Conservation (phyloP, 2,888 invertebrate genomes). For the Drosophila macrospina region DNA sequence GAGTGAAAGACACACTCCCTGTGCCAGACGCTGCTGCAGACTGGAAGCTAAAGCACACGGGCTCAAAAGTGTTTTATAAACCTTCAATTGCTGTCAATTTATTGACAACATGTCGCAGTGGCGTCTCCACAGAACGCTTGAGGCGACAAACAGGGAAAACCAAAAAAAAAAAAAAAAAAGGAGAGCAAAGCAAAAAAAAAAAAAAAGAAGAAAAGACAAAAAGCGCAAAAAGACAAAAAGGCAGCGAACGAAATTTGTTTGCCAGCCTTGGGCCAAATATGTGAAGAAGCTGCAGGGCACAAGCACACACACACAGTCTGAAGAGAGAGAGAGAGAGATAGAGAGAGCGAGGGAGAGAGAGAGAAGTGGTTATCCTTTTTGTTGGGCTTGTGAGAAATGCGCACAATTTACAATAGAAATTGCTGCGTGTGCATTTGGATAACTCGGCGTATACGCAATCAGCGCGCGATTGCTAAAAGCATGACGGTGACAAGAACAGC, state of each 20-base stretch:
- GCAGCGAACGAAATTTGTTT: conserved; percentile 67
- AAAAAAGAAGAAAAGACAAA: too few relatives aligned
- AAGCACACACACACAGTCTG: conserved; percentile 20
- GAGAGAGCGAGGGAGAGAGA: too few relatives aligned
- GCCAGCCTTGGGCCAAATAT: conserved; percentile 63
- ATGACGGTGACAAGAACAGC: conserved; percentile 46
- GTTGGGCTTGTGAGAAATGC: conserved; percentile 65
- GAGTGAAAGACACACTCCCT: not conserved
- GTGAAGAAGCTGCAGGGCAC: conserved; percentile 41
- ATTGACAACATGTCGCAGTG: conserved; percentile 78
- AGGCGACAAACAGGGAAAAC: conserved; percentile 53
- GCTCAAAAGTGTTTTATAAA: conserved; percentile 77
- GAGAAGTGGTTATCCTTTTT: conserved; percentile 32
- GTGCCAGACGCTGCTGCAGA: conserved; percentile 25
- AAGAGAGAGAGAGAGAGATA: too few relatives aligned
- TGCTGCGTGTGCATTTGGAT: conserved; percentile 76
- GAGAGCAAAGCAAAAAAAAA: conserved; percentile 5
- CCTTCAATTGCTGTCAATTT: conserved; percentile 82
- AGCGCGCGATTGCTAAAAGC: conserved; percentile 75
- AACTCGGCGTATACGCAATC: conserved; percentile 76
- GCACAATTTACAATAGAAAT: conserved; percentile 77
- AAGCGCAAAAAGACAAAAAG: conserved; percentile 52
- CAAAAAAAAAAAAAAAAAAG: conserved; percentile 14
- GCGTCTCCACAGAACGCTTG: conserved; percentile 55
- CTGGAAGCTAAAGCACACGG: conserved; percentile 21